phyloP scores from a whole-genome alignment of 2,113 vertebrate species.

The Petrocephalus microphthalmus region DNA sequence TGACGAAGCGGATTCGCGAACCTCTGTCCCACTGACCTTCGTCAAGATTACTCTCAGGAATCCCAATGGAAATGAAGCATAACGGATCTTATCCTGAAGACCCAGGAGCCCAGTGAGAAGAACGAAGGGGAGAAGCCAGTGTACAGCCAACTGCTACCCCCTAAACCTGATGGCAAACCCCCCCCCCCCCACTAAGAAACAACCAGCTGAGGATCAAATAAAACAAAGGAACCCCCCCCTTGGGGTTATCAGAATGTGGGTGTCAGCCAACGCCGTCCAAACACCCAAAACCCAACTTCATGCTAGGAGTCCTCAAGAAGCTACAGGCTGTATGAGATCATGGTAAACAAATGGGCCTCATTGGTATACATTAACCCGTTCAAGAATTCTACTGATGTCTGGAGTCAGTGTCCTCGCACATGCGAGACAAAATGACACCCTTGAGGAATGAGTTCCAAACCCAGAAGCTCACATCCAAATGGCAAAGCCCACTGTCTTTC shows the following conservation, averaged over 20 bases:
- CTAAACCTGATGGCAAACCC: not conserved
- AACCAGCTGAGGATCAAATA: not conserved
- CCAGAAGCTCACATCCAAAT: not conserved
- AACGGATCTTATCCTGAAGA: constrained; percentile 1
- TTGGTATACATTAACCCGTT: not conserved
- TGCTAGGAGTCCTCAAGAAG: not conserved
- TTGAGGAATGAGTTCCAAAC: not conserved
- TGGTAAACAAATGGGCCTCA: not conserved
- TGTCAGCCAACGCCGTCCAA: not conserved
- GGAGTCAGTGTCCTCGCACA: not conserved
- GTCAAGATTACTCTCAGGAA: constrained; percentile 39
- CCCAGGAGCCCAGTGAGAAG: constrained; percentile 2
- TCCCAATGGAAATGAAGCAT: constrained; percentile 21
- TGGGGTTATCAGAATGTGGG: not conserved
- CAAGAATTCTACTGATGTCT: not conserved
- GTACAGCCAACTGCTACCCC: not conserved
- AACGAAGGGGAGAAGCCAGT: not conserved
- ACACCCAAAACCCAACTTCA: not conserved
- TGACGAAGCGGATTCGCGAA: constrained; percentile 26
- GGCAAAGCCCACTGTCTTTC: not conserved
- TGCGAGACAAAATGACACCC: not conserved
- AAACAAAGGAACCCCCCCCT: not conserved
- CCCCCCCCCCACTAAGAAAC: not conserved
- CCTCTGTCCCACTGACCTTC: constrained; percentile 5
- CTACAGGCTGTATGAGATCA: not conserved